Percentiles rank a stretch among this genome's conserved stretches.
Evolutionary conservation across 2,113 vertebrate genomes (phyloP).

Genomic region (Tenrec ecaudatus): DNA sequence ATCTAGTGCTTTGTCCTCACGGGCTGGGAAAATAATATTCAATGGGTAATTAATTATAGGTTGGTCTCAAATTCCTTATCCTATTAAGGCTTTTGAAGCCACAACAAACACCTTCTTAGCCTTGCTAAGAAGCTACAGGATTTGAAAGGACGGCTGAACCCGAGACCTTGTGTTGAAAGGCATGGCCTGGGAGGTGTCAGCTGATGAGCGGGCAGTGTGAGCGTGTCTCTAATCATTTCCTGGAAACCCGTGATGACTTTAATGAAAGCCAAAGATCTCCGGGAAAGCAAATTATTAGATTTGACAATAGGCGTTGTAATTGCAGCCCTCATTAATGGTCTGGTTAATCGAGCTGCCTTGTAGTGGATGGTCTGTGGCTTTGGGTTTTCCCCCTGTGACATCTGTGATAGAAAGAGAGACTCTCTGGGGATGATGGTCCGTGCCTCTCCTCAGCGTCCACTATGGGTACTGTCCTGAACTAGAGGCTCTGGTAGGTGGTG

Average conservation of each 20-base stretch:
- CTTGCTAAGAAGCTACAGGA: not conserved
- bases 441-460: not conserved
- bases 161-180: not conserved
- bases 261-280: conserved; percentile 65
- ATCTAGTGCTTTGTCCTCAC: conserved; percentile 21
- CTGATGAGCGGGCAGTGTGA: not conserved
- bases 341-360: conserved; percentile 45
- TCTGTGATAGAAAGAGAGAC: not conserved
- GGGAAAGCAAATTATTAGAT: conserved; percentile 60
- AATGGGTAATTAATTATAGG: conserved; percentile 59
- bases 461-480: not conserved
- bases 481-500: not conserved
- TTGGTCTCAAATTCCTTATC: conserved; percentile 26
- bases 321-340: conserved; percentile 32
- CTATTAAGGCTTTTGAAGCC: conserved; percentile 41
- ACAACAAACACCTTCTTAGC: conserved; percentile 29
- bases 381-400: not conserved
- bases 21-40: conserved; percentile 50
- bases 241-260: conserved; percentile 44
- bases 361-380: not conserved
- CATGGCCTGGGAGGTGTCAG: not conserved
- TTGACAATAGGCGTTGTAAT: conserved; percentile 48
- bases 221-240: conserved; percentile 60
- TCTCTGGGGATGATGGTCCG: not conserved
- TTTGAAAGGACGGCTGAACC: conserved; percentile 47